Percentiles rank a stretch among this genome's conserved stretches.
These are phyloP conservation scores for Amaurobius ferox DNA, from an alignment of 2,888 invertebrate genomes.

Conservation along the genomic window DNA sequence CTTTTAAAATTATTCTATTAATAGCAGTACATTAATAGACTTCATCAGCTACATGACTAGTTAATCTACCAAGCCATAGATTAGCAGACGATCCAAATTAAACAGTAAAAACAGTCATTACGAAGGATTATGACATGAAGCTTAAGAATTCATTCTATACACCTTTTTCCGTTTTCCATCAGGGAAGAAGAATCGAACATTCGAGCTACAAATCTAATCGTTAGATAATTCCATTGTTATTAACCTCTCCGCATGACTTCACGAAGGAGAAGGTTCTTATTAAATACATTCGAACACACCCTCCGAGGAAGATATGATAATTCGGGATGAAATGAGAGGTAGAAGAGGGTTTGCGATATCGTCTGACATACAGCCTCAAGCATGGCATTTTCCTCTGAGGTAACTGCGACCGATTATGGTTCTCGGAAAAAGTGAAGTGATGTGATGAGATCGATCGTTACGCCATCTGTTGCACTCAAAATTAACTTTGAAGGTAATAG, in stretches of 20 bases:
- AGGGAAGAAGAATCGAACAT: too few relatives aligned
- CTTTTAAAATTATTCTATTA: too few relatives aligned
- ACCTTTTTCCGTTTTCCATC: too few relatives aligned
- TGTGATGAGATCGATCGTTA: background rate
- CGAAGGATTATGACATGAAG: too few relatives aligned
- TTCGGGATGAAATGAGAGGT: background rate
- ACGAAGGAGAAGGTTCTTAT: background rate
- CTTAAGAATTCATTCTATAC: too few relatives aligned
- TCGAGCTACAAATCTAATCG: background rate
- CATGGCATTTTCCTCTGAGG: background rate
- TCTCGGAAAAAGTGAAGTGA: background rate
- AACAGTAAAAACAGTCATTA: too few relatives aligned
- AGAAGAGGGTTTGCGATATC: background rate
- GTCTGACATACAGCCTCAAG: constrained; percentile 3
- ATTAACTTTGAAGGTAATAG: too few relatives aligned
- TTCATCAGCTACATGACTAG: too few relatives aligned
- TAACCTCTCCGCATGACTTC: background rate
- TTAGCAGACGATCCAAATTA: too few relatives aligned
- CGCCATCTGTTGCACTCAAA: background rate
- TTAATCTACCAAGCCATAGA: too few relatives aligned
- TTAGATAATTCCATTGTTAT: background rate
- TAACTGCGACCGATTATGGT: background rate
- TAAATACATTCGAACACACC: background rate
- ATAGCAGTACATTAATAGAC: too few relatives aligned
- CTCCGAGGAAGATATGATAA: background rate